Evolutionary conservation across 2,113 vertebrate genomes (phyloP).

Genomic region (Anseranas semipalmata): DNA sequence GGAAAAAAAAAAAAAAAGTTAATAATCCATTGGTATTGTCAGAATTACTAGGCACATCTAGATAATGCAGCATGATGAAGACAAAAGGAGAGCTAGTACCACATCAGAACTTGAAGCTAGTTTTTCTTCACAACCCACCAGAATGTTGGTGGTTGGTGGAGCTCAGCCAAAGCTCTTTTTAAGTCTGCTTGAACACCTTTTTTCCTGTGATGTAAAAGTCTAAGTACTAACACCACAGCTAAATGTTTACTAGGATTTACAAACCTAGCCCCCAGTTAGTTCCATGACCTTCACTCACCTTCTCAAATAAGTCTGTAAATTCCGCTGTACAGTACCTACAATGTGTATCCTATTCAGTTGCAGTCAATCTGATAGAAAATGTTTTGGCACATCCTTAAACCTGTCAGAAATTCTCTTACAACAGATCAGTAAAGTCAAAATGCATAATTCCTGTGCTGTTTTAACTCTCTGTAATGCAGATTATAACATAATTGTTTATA

Average conservation of each 20-base stretch:
- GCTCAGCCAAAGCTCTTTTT: not conserved
- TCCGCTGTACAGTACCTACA: not conserved
- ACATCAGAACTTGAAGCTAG: not conserved
- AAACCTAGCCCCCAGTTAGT: not conserved
- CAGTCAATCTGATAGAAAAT: not conserved
- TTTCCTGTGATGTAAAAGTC: not conserved
- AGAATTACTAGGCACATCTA: not conserved
- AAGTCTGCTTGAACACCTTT: not conserved
- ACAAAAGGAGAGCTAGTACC: not conserved
- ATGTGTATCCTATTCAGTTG: not conserved
- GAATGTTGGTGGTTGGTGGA: not conserved
- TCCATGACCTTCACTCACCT: not conserved
- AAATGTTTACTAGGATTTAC: not conserved
- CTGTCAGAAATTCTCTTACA: not conserved
- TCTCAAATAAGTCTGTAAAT: not conserved
- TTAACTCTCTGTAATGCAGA: not conserved
- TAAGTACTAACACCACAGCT: not conserved
- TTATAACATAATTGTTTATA: not conserved
- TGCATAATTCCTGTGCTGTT: not conserved
- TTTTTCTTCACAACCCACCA: not conserved
- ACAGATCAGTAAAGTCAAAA: not conserved
- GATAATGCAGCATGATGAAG: not conserved
- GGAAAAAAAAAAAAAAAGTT: not conserved
- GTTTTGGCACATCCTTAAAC: not conserved
- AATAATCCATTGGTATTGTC: not conserved